These are phyloP conservation scores for Rhinichthys osculus DNA, from an alignment of 2,797 vertebrate species.

Conservation along the genomic window DNA sequence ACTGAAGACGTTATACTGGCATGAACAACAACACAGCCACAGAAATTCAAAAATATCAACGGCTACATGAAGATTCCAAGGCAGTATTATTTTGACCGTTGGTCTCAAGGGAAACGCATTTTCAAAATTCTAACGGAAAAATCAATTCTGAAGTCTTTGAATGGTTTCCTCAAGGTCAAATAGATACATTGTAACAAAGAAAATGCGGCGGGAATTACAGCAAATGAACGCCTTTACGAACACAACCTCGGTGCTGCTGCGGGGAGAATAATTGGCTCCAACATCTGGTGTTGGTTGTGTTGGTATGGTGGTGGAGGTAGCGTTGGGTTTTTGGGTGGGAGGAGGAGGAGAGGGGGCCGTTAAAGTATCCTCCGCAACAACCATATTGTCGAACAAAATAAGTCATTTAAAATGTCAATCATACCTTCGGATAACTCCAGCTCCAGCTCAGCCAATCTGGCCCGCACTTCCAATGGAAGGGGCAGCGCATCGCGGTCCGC, in stretches of 20 bases:
- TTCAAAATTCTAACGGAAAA: not conserved
- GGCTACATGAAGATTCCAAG: not conserved
- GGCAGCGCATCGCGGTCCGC: slow-evolving; percentile 94
- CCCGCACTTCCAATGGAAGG: slow-evolving; percentile 92
- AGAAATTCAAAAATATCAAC: slow-evolving; percentile 14
- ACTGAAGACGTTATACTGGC: not conserved
- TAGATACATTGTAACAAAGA: slow-evolving; percentile 48
- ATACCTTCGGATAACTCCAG: slow-evolving; percentile 96
- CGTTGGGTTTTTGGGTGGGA: slow-evolving; percentile 27
- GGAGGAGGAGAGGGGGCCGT: slow-evolving; percentile 54
- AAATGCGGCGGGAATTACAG: slow-evolving; percentile 44
- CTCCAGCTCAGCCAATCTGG: slow-evolving; percentile 94
- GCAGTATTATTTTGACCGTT: not conserved
- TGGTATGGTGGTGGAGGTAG: slow-evolving; percentile 43
- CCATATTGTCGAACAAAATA: slow-evolving; percentile 56
- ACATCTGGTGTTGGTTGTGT: slow-evolving; percentile 55
- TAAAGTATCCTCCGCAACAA: slow-evolving; percentile 70
- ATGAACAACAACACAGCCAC: slow-evolving; percentile 4
- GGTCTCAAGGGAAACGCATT: slow-evolving; percentile 28
- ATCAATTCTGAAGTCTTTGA: slow-evolving; percentile 47
- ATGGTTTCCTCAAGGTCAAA: slow-evolving; percentile 64
- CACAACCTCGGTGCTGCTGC: slow-evolving; percentile 1
- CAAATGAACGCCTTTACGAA: slow-evolving; percentile 25
- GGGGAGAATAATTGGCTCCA: slow-evolving; percentile 47
- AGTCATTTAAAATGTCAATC: slow-evolving; percentile 61